Conservation (phyloP, 2,888 invertebrate species). For the Nymphalis c-album region DNA sequence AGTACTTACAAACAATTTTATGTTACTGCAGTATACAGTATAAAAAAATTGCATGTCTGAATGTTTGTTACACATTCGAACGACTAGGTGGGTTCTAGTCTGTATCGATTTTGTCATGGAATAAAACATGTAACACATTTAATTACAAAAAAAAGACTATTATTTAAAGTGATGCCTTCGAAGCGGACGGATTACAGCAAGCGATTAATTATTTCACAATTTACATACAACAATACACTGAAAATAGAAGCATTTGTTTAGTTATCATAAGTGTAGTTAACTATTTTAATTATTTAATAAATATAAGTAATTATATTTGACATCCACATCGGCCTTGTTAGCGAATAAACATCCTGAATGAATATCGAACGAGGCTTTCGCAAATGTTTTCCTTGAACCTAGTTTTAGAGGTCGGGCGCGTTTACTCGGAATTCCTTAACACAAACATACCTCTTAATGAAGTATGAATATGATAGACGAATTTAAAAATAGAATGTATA, state of each 20-base stretch:
- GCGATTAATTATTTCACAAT: conserved; percentile 8
- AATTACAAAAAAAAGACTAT: too few species aligned
- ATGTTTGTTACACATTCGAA: too few species aligned
- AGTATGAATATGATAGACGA: conserved; percentile 6
- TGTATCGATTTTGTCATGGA: too few species aligned
- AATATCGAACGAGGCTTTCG: conserved; percentile 37
- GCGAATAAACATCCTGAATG: conserved; percentile 37
- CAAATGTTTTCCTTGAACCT: conserved; percentile 41
- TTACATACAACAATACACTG: neutral
- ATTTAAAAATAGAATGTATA: neutral
- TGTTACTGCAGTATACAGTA: too few species aligned
- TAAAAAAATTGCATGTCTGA: too few species aligned
- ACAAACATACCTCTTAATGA: conserved; percentile 12
- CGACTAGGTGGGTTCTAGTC: too few species aligned
- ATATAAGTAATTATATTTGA: conserved; percentile 17
- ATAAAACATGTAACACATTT: too few species aligned
- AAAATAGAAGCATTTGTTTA: too few species aligned
- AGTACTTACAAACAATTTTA: too few species aligned
- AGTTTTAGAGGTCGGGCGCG: conserved; percentile 36
- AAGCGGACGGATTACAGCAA: neutral
- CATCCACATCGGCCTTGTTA: conserved; percentile 30
- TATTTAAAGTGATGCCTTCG: too few species aligned
- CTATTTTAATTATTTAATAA: neutral
- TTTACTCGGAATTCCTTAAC: conserved; percentile 32
- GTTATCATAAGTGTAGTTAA: too few species aligned